These are phyloP conservation scores for Reticulitermes lucifugus DNA, from an alignment of 2,888 invertebrate genomes.

Conservation along the genomic window DNA sequence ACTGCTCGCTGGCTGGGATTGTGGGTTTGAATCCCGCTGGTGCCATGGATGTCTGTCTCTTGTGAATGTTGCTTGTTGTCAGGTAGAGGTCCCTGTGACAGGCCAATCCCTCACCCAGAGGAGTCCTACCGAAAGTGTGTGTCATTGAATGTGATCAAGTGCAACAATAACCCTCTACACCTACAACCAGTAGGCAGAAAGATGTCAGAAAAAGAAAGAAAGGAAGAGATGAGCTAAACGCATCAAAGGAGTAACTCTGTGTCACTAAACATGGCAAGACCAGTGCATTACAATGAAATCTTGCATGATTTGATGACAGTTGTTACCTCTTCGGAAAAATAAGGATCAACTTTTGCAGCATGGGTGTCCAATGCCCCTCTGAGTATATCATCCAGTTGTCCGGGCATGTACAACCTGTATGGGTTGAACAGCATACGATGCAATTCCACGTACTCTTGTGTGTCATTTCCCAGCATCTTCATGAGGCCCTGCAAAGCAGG, in stretches of 20 bases:
- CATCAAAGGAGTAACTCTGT: not conserved
- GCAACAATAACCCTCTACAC: too few relatives aligned
- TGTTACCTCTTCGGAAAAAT: conserved; percentile 72
- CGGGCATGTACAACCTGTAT: conserved; percentile 73
- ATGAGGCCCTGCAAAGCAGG: conserved; percentile 72
- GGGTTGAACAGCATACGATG: conserved; percentile 87
- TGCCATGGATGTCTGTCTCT: too few relatives aligned
- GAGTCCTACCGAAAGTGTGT: too few relatives aligned
- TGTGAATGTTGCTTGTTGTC: too few relatives aligned
- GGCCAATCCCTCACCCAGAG: too few relatives aligned
- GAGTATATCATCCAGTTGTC: conserved; percentile 74
- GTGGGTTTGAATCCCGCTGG: too few relatives aligned
- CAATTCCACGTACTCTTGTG: conserved; percentile 74
- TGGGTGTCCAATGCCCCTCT: conserved; percentile 75
- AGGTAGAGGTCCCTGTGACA: too few relatives aligned
- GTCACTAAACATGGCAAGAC: not conserved
- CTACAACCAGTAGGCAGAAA: too few relatives aligned
- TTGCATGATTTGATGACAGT: not conserved
- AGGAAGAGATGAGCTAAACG: too few relatives aligned
- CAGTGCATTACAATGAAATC: not conserved
- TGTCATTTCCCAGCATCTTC: conserved; percentile 68
- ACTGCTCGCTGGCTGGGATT: too few relatives aligned
- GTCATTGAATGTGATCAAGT: too few relatives aligned
- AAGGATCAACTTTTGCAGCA: conserved; percentile 72
- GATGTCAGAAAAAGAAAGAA: too few relatives aligned